A percentile compares a stretch with the other conserved stretches of the same genome.
phyloP scores from a whole-genome alignment of 2,888 invertebrate genomes.

The Rhogogaster chlorosoma region DNA sequence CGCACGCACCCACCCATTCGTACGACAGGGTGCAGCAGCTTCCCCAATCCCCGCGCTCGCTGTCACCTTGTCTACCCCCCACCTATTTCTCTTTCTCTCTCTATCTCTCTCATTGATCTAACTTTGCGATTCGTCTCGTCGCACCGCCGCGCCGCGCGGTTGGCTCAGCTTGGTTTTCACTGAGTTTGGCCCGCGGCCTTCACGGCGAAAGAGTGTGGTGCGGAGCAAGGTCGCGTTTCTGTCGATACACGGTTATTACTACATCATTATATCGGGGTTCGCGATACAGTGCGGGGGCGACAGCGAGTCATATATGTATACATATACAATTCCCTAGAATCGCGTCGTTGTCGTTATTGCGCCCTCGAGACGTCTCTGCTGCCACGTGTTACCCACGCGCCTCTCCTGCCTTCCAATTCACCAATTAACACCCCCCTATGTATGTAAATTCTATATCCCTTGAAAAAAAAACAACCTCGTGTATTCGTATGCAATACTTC shows the following conservation, averaged over 20 bases:
- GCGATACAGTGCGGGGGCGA: neutral
- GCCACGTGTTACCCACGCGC: constrained; percentile 45
- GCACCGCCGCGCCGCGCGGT: constrained; percentile 10
- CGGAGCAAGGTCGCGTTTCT: constrained; percentile 31
- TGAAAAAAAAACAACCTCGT: neutral
- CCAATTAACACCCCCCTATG: neutral
- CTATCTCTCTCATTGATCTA: constrained; percentile 47
- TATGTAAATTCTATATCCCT: neutral
- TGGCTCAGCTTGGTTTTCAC: neutral
- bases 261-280: constrained; percentile 8
- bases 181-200: constrained; percentile 39
- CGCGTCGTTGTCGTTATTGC: neutral
- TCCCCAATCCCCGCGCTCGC: constrained; percentile 11
- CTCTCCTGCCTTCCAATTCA: neutral
- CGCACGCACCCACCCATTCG: constrained; percentile 18
- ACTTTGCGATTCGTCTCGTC: constrained; percentile 32
- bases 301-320: neutral
- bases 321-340: neutral
- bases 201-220: constrained; percentile 15
- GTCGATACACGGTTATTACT: constrained; percentile 19
- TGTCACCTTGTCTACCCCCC: neutral
- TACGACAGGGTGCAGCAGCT: constrained; percentile 38
- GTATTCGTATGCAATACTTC: neutral
- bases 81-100: constrained; percentile 11
- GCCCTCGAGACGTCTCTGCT: constrained; percentile 41